phyloP scores from a whole-genome alignment of 1,140 invertebrate species.

The Formica selysi region DNA sequence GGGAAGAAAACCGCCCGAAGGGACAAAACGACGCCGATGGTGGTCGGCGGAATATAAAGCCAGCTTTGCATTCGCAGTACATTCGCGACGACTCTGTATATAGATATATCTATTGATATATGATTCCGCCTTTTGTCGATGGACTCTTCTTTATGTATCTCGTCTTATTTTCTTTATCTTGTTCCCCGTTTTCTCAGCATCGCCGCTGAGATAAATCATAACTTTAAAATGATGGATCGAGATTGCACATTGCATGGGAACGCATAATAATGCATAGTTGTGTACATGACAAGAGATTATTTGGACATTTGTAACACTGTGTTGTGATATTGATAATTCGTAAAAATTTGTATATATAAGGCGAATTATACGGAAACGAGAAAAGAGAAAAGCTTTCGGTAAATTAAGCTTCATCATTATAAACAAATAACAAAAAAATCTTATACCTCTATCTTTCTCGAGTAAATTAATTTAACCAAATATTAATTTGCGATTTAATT shows the following conservation, averaged over 20 bases:
- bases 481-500: neutral
- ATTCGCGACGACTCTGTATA: slow-evolving; percentile 12
- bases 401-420: neutral
- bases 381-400: neutral
- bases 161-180: slow-evolving; percentile 43
- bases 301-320: slow-evolving; percentile 11
- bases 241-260: slow-evolving; percentile 5
- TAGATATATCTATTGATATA: slow-evolving; percentile 37
- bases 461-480: neutral
- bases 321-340: neutral
- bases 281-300: neutral
- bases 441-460: neutral
- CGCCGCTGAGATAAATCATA: slow-evolving; percentile 15
- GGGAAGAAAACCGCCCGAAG: slow-evolving; percentile 34
- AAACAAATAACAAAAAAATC: neutral
- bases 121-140: slow-evolving; percentile 50
- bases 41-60: slow-evolving; percentile 50
- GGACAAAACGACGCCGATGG: slow-evolving; percentile 35
- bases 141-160: slow-evolving; percentile 30
- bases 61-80: slow-evolving; percentile 11
- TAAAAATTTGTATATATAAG: neutral
- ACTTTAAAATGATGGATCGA: slow-evolving; percentile 38
- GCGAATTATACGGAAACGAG: neutral
- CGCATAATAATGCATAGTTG: neutral
- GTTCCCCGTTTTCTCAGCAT: slow-evolving; percentile 10